Conservation (phyloP, 2,888 invertebrate genomes). For the Willowsia nigromaculata region DNA sequence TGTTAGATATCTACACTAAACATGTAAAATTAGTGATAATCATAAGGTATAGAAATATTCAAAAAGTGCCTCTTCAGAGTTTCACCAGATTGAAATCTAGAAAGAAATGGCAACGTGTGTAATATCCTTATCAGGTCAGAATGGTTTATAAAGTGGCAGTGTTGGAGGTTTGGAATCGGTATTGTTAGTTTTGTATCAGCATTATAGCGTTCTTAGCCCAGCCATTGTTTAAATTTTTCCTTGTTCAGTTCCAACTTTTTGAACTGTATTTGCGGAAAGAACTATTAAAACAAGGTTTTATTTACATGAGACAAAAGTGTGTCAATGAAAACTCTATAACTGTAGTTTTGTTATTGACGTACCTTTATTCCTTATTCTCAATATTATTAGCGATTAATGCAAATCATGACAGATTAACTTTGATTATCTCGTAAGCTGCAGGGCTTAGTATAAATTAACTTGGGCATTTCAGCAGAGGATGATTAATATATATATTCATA, state of each 20-base stretch:
- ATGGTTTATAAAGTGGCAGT: not conserved
- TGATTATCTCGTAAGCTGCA: not conserved
- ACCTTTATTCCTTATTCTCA: not conserved
- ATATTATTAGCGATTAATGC: not conserved
- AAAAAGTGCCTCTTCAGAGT: constrained; percentile 64
- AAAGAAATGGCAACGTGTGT: constrained; percentile 41
- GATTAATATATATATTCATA: not conserved
- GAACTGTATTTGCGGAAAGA: too few relatives aligned
- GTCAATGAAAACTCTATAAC: not conserved
- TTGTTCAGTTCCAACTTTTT: not conserved
- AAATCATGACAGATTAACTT: not conserved
- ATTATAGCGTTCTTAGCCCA: too few relatives aligned
- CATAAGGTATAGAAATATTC: not conserved
- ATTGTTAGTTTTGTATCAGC: too few relatives aligned
- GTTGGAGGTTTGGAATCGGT: too few relatives aligned
- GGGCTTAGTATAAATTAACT: not conserved
- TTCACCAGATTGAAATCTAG: constrained; percentile 63
- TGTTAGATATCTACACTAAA: not conserved
- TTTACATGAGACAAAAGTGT: too few relatives aligned
- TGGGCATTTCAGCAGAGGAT: too few relatives aligned
- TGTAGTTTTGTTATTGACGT: not conserved
- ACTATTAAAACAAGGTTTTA: too few relatives aligned
- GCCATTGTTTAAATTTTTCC: not conserved
- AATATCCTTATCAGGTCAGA: not conserved
- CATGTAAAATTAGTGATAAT: not conserved